Conservation (phyloP, 2,797 vertebrate species). For the Aselliscus stoliczkanus region DNA sequence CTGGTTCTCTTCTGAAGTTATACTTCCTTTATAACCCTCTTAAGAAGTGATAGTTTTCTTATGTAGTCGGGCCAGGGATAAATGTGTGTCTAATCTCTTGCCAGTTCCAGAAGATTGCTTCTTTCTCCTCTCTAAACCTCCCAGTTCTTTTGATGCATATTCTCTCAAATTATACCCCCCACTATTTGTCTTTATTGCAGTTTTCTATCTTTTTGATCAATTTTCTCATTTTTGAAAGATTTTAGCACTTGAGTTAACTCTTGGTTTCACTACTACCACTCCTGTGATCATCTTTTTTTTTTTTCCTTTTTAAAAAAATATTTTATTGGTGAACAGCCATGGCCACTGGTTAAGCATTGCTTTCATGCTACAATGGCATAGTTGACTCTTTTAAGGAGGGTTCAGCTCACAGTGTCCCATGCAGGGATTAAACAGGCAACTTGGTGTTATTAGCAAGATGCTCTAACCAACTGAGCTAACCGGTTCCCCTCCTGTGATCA, state of each 20-base stretch:
- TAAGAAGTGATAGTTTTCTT: not conserved
- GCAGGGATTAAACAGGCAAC: too few species aligned
- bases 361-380: too few species aligned
- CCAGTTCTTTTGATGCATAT: not conserved
- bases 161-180: not conserved
- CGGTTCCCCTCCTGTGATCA: not conserved
- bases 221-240: not conserved
- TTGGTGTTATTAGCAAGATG: too few species aligned
- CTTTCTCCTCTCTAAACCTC: not conserved
- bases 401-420: too few species aligned
- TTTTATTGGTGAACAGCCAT: too few species aligned
- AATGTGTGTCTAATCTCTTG: not conserved
- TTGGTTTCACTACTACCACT: not conserved
- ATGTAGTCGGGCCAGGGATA: not conserved
- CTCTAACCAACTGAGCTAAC: too few species aligned
- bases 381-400: too few species aligned
- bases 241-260: not conserved
- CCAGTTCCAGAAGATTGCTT: not conserved
- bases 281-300: too few species aligned
- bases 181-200: not conserved
- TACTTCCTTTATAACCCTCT: not conserved
- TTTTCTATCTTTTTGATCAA: not conserved
- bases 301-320: too few species aligned
- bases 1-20: not conserved
- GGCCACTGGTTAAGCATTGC: too few species aligned